Percentiles rank a stretch among this genome's conserved stretches.
phyloP scores from a whole-genome alignment of 2,113 vertebrate genomes.

The Pipra filicauda region DNA sequence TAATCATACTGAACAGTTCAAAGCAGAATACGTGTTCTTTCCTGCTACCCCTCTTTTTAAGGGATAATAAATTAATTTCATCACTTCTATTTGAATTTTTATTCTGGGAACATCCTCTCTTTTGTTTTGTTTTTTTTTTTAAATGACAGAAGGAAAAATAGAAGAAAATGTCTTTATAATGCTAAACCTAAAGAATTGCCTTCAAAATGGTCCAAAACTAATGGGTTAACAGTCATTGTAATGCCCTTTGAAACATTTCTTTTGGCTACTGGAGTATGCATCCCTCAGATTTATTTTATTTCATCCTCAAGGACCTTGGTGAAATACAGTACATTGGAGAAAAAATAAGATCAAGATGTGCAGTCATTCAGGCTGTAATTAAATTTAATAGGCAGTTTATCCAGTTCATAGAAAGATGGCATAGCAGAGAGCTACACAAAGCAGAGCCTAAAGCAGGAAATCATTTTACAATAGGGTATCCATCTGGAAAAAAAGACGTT shows the following conservation, averaged over 20 bases:
- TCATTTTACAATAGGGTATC: conserved; percentile 76
- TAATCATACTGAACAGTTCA: background rate
- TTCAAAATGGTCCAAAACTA: background rate
- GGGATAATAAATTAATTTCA: background rate
- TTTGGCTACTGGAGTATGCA: conserved; percentile 4
- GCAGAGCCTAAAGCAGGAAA: conserved; percentile 72
- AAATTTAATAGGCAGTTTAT: conserved; percentile 83
- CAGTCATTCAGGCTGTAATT: conserved; percentile 76
- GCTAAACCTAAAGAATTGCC: background rate
- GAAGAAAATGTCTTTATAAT: background rate
- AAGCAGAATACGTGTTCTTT: accelerated
- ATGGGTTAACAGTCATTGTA: conserved; percentile 30
- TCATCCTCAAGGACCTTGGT: conserved; percentile 73
- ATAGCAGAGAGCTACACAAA: conserved; percentile 66
- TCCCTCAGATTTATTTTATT: conserved; percentile 70
- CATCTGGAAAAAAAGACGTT: conserved; percentile 79
- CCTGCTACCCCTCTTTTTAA: background rate
- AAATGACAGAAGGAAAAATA: background rate
- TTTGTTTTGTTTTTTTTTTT: background rate
- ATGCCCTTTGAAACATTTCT: conserved; percentile 40
- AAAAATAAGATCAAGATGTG: conserved; percentile 73
- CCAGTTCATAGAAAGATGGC: conserved; percentile 74
- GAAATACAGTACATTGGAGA: conserved; percentile 67
- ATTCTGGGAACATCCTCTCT: background rate
- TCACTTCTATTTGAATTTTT: background rate